phyloP scores from a whole-genome alignment of 2,888 invertebrate species.

The Standfussiana lucernea region DNA sequence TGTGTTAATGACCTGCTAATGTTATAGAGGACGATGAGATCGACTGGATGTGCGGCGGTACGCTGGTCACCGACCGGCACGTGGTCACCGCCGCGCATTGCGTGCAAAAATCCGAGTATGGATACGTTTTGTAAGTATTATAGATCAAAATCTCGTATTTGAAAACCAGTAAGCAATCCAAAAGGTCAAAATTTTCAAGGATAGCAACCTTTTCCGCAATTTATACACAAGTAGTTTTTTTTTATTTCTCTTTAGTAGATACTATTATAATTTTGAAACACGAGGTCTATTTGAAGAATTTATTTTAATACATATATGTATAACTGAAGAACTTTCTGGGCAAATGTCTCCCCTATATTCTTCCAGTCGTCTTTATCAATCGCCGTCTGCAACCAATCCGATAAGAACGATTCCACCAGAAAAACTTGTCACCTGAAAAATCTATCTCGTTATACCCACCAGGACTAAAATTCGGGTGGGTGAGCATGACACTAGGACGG shows the following conservation, averaged over 20 bases:
- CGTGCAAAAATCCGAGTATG: constrained; percentile 83
- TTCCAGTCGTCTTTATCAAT: background rate
- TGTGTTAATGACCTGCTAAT: background rate
- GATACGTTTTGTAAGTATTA: constrained; percentile 78
- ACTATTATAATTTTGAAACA: background rate
- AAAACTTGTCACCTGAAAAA: background rate
- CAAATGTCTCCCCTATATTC: background rate
- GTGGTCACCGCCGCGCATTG: constrained; percentile 92
- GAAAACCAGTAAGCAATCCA: constrained; percentile 17
- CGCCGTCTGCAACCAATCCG: background rate
- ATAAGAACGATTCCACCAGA: background rate
- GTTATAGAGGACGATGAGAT: constrained; percentile 71
- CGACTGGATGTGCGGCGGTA: constrained; percentile 89
- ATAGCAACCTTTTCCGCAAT: constrained; percentile 4
- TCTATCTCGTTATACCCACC: constrained; percentile 14
- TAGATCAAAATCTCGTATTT: constrained; percentile 22
- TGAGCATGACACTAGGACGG: constrained; percentile 89
- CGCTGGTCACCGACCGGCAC: constrained; percentile 87
- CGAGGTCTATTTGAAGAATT: background rate
- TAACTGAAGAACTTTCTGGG: background rate
- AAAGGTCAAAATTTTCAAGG: constrained; percentile 35
- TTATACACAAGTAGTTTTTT: background rate
- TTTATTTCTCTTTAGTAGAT: background rate
- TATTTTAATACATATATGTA: background rate
- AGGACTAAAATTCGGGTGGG: constrained; percentile 91